Base-by-base conservation (phyloP, 1,140 invertebrate species). In the Vanessa tameamea region DNA sequence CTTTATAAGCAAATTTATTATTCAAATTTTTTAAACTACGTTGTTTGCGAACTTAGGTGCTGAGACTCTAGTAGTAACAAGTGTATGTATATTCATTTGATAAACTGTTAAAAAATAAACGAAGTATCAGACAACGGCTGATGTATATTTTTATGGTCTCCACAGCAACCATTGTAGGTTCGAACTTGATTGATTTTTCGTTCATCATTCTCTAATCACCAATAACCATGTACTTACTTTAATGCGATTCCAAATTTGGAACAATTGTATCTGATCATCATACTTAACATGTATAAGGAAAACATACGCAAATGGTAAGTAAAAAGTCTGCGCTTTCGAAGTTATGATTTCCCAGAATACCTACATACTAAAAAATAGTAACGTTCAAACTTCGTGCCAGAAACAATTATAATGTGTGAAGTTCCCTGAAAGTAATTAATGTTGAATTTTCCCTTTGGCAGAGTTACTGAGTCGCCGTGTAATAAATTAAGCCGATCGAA, bases 321-420 rank as follows among this genome's bases (percentile, higher is more conserved):
- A 43, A 43, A 43, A 43, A 43, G 37, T 43, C 37, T 9, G 7
- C 37, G 8, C 6, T 43, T 43, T 31, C 9, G 37, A 43, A 43
- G 37, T 1, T 43, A 43, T 43, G 37, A 43, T 68, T 31, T 20
- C 31, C 50, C 23, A 57, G 11, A 59, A 51, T 14, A n/a, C n/a
- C n/a, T n/a, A 51, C 12, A 23, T 43, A 59, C 8, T 13, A 59
- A 59, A 59, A 59, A 20, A 59, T 20, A 59, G 23, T 59, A 23
- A 59, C 55, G 12, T 12, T 26, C n/a, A 7, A 13, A 16, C 20
- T 14, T 57, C 67, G 51, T 70, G 73, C 67, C 73, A 75, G 37
- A 65, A 70, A 70, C 68, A 70, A 75, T 74, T 75, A 75, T 66
- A 65, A 57, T 67, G 43, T 64, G 69, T 53, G 23, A 67, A 74